phyloP scores from a whole-genome alignment of 2,113 vertebrate genomes.

The Pyxicephalus adspersus region DNA sequence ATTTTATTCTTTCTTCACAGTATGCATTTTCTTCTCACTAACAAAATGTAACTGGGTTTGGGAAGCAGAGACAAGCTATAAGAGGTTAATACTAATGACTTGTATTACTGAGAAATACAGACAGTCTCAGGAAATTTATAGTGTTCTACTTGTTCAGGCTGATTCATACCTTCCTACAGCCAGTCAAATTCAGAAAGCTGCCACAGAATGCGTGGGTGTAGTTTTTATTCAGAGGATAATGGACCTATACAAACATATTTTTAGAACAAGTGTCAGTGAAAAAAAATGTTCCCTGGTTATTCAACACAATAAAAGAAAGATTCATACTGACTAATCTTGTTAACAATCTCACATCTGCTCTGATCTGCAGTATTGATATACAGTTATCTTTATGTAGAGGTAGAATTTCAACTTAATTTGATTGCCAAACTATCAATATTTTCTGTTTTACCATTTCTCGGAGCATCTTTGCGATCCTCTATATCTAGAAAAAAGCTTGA shows the following conservation, averaged over 20 bases:
- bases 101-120: slow-evolving; percentile 67
- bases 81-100: slow-evolving; percentile 69
- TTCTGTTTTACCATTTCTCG: too few species aligned
- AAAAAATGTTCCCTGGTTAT: slow-evolving; percentile 48
- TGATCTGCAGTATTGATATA: neutral
- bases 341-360: neutral
- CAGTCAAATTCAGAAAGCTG: slow-evolving; percentile 56
- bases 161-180: slow-evolving; percentile 78
- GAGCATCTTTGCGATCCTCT: too few species aligned
- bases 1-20: slow-evolving; percentile 1
- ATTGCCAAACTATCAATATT: too few species aligned
- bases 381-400: neutral
- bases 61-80: slow-evolving; percentile 44
- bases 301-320: slow-evolving; percentile 42
- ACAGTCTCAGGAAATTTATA: slow-evolving; percentile 63
- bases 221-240: slow-evolving; percentile 60
- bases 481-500: too few species aligned
- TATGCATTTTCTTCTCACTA: slow-evolving; percentile 2
- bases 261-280: slow-evolving; percentile 61
- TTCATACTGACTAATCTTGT: slow-evolving; percentile 36
- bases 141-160: slow-evolving; percentile 65
- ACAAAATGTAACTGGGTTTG: neutral
- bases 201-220: slow-evolving; percentile 63
- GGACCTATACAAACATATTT: slow-evolving; percentile 55
- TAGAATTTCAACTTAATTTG: neutral